Evolutionary conservation across 30 jellyfish, hydroid and myxozoan genomes (phyloP).

Genomic region (Cassiopea andromeda): DNA sequence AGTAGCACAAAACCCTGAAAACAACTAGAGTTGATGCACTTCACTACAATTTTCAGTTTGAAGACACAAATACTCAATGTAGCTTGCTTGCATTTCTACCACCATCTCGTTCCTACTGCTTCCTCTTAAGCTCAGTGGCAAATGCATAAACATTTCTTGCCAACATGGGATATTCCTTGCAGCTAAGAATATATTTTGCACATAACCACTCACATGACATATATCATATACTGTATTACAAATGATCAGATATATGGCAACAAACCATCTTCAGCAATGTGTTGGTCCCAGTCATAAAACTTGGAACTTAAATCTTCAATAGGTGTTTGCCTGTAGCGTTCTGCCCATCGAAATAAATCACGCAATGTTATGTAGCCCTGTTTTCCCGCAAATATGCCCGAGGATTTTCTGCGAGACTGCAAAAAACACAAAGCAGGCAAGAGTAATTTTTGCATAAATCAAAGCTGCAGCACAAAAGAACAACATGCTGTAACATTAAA

Average conservation of each 20-base stretch:
- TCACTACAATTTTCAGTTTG: too few species aligned
- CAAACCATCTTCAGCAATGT: constrained; percentile 95
- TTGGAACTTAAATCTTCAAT: constrained; percentile 24
- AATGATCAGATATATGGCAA: constrained; percentile 34
- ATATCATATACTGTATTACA: constrained; percentile 16
- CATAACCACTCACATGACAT: too few species aligned
- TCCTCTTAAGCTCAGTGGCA: too few species aligned
- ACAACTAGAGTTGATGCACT: too few species aligned
- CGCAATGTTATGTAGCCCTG: constrained; percentile 95
- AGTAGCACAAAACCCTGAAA: too few species aligned
- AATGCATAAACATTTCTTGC: too few species aligned
- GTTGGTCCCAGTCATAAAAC: constrained; percentile 97
- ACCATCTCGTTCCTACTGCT: too few species aligned
- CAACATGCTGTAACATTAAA: too few species aligned
- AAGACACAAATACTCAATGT: too few species aligned
- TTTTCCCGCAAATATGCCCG: constrained; percentile 99
- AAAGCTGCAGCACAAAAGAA: background rate
- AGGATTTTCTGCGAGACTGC: constrained; percentile 78
- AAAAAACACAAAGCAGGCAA: background rate
- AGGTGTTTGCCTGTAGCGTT: constrained; percentile 86
- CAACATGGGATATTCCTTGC: too few species aligned
- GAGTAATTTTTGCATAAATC: background rate
- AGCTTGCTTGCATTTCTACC: too few species aligned
- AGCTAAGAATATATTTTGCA: too few species aligned
- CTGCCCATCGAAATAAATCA: constrained; percentile 98